A percentile compares a stretch with the other conserved stretches of the same genome.
Evolutionary conservation across 2,113 vertebrate genomes (phyloP).

Genomic region (Ailuropoda melanoleuca): DNA sequence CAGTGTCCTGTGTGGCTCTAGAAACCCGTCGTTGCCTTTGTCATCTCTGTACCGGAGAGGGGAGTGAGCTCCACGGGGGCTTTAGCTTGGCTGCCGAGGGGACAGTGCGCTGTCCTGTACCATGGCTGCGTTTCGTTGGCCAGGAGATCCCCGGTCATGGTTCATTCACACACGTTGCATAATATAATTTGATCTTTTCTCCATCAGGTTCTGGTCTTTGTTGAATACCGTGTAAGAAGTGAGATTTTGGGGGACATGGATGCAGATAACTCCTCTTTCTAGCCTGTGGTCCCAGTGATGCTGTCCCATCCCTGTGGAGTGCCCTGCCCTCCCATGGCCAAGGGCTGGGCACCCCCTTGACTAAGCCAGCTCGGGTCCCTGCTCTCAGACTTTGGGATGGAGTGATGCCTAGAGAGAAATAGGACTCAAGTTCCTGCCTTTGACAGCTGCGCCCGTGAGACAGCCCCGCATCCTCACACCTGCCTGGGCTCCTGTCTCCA

Average conservation of each 20-base stretch:
- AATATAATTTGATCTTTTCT: neutral
- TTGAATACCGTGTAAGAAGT: neutral
- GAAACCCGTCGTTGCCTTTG: neutral
- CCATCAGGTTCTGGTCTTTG: neutral
- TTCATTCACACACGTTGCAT: fast-evolving
- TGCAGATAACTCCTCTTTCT: no score
- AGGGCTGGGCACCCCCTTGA: neutral
- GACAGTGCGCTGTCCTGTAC: fast-evolving
- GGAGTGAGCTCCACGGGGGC: neutral
- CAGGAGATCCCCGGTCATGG: fast-evolving
- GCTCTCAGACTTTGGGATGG: neutral
- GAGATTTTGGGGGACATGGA: fast-evolving
- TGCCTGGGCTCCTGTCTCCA: neutral
- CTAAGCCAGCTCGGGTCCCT: neutral
- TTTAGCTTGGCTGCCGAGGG: neutral
- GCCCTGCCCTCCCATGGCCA: neutral
- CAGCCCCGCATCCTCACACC: fast-evolving
- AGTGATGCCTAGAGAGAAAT: neutral
- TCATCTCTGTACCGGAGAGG: no score
- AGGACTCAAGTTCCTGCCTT: neutral
- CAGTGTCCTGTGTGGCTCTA: neutral
- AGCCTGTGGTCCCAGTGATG: no score
- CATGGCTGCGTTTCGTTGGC: fast-evolving
- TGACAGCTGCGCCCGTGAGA: fast-evolving
- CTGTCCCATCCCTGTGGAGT: neutral